These are phyloP conservation scores for Diogma glabrata DNA, from an alignment of 2,888 invertebrate genomes.

Conservation along the genomic window DNA sequence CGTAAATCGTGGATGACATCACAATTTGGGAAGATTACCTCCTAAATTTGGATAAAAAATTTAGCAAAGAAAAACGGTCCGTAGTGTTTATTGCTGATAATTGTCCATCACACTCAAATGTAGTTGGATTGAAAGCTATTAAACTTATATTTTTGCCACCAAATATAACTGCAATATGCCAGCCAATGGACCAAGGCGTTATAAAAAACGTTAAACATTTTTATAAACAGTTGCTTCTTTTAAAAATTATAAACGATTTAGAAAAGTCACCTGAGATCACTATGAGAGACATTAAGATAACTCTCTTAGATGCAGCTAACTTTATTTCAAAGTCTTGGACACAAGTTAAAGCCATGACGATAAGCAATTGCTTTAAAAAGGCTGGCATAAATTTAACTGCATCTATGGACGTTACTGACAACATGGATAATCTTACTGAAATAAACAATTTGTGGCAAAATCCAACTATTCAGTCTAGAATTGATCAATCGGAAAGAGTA, in stretches of 20 bases:
- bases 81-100: background rate
- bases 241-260: background rate
- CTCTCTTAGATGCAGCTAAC: background rate
- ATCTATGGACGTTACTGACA: too few relatives aligned
- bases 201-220: background rate
- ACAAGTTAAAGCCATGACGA: background rate
- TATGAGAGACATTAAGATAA: background rate
- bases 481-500: too few relatives aligned
- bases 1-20: background rate
- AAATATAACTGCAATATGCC: background rate
- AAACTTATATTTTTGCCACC: background rate
- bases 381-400: too few relatives aligned
- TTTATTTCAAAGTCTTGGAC: background rate
- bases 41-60: too few relatives aligned
- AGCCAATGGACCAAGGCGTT: background rate
- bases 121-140: background rate
- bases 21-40: background rate
- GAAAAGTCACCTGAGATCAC: background rate
- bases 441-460: too few relatives aligned
- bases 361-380: background rate
- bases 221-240: background rate
- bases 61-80: background rate
- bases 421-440: too few relatives aligned
- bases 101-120: background rate
- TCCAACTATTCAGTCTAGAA: too few relatives aligned